Evolutionary conservation across 2,888 invertebrate genomes (phyloP).

Genomic region (Euplagia quadripunctaria): DNA sequence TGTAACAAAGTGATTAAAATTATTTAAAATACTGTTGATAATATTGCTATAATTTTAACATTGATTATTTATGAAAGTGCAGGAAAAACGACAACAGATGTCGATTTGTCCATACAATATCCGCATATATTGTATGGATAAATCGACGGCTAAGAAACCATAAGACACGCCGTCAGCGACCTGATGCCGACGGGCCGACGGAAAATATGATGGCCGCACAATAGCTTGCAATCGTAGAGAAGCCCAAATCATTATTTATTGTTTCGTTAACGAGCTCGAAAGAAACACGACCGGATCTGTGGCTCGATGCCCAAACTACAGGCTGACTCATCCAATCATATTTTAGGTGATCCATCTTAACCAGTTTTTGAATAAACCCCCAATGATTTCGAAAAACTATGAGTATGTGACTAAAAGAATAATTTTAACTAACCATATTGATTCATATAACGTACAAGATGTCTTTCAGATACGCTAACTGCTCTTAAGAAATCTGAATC

Average conservation of each 20-base stretch:
- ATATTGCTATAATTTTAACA: constrained; percentile 24
- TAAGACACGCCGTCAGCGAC: constrained; percentile 62
- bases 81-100: constrained; percentile 37
- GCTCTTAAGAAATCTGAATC: constrained; percentile 15
- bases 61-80: constrained; percentile 21
- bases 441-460: constrained; percentile 20
- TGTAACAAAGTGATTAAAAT: constrained; percentile 45
- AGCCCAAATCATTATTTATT: constrained; percentile 84
- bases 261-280: constrained; percentile 82
- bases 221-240: constrained; percentile 72
- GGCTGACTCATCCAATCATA: constrained; percentile 63
- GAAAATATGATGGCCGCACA: constrained; percentile 77
- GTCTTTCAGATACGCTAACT: constrained; percentile 33
- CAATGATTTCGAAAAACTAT: constrained; percentile 18
- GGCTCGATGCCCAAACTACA: constrained; percentile 59
- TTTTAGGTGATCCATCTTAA: constrained; percentile 58
- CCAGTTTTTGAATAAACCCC: constrained; percentile 42
- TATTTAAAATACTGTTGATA: constrained; percentile 5
- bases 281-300: constrained; percentile 71
- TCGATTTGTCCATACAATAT: no score
- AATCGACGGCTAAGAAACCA: constrained; percentile 63
- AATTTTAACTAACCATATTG: constrained; percentile 11
- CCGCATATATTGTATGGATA: constrained; percentile 62
- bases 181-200: constrained; percentile 61
- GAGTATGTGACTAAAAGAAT: no score